Evolutionary conservation across 2,113 vertebrate species (phyloP), one percentile per base, ranked within the genome.

Genomic region (Gymnogyps californianus): DNA sequence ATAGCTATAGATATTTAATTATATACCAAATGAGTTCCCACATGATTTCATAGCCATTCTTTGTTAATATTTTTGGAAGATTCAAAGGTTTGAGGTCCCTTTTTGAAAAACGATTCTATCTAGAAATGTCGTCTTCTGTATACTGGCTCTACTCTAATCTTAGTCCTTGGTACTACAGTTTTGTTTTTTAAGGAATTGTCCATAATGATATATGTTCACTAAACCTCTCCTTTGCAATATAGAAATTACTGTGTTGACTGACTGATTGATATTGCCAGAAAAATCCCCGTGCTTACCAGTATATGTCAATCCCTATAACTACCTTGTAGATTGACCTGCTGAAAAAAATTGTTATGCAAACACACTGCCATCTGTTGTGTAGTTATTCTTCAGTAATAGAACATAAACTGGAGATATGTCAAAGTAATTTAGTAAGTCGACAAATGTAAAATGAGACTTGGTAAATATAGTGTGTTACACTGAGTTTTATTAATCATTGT

Each of bases 291-390:
- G 52, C 72, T 89, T 83, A 69, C 34, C 72, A 16, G 70, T 70
- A 54, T 32, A 19, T 72, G 79, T 77, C 64, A 80, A 34, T 86
- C 70, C 74, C 62, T 75, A 9, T 85, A 76, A 89, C 85, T 95
- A 93, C 95, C 75, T 96, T 66, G 80, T 90, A 90, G 62, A 87
- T 49, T 95, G 96, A 96, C 92, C 96, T 87, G 72, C 75, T 3
- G 64, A 94, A 95, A 97, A 93, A 96, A 95, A 97, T 93, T 97
- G 91, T 94, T 96, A 96, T 96, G 94, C 78, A 97, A 97, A 98
- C 94, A 91, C 75, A 79, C 78, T 76, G 74, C 97, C 96, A 97
- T 98, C 97, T 98, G 97, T 96, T 94, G 57, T 97, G 80, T 71
- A 96, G 94, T 84, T 70, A 92, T 76, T 90, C 85, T 88, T 97